Evolutionary conservation across 1,140 invertebrate species (phyloP), one percentile per base, ranked within the genome.

Genomic region (Drosophila tropicalis): DNA sequence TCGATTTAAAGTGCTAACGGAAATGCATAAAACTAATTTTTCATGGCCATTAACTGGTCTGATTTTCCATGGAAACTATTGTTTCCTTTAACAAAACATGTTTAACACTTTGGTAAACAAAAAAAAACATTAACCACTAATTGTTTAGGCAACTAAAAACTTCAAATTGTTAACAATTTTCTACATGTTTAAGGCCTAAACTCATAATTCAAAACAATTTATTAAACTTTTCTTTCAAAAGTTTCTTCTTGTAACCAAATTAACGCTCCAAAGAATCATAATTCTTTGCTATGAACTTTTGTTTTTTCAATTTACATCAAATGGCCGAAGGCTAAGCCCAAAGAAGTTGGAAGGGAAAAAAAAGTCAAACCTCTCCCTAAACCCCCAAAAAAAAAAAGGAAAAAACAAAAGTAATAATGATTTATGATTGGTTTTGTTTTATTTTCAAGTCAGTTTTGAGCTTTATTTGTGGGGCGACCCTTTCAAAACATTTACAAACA

Each of bases 401-500:
- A 13, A 39, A 39, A 39, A 39, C 10, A 22, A 51, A 22, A 22
- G 44, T 22, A 51, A 51, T 51, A 51, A 51, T 51, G 44, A 51
- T 51, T 51, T 51, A 51, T 51, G 44, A 61, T 40, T 54, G 12
- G 36, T 55, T 19, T 62, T 44, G 39, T 62, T 41, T 73, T 66
- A 41, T 44, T 66, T 61, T 61, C 32, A 57, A 72, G 41, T 72
- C 25, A 7, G 9, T 47, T 67, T 63, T n/a, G 41, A 29, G 22
- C 61, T 22, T 29, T 29, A 72, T 62, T 67, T 62, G 56, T 40
- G 34, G 7, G 25, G 57, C 47, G 17, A 75, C 72, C 81, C 82
- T 85, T 81, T 85, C 82, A 85, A 85, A 85, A 84, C 77, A 84
- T 85, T 85, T 85, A 81, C 62, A 68, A 70, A 78, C 71, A 70